Conservation (phyloP, 2,113 vertebrate genomes). For the Ammodramus savannarum region DNA sequence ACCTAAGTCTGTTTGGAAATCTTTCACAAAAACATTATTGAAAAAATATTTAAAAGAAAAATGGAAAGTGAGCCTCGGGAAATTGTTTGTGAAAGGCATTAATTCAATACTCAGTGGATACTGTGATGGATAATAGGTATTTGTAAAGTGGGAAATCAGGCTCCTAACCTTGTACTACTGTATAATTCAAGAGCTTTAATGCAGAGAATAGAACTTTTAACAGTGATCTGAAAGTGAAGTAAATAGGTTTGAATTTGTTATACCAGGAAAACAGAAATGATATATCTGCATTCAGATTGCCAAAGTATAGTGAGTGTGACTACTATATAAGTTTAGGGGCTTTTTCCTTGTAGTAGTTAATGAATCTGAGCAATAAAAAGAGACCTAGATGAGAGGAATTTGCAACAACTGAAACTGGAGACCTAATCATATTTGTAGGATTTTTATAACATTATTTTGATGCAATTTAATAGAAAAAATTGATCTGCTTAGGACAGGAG, state of each 20-base stretch:
- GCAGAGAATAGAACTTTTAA: not conserved
- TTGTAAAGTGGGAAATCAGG: not conserved
- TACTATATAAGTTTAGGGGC: not conserved
- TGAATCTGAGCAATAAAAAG: not conserved
- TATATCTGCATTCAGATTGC: not conserved
- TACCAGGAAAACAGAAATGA: not conserved
- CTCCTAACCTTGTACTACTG: not conserved
- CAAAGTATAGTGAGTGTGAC: not conserved
- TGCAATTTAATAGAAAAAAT: not conserved
- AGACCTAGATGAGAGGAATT: not conserved
- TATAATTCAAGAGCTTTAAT: not conserved
- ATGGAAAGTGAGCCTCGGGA: fast-evolving
- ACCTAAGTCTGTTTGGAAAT: not conserved
- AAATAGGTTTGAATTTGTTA: not conserved
- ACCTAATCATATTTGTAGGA: not conserved
- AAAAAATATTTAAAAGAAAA: not conserved
- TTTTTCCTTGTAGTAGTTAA: not conserved
- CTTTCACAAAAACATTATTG: not conserved
- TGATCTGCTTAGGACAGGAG: not conserved
- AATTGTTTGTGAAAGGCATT: not conserved
- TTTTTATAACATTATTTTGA: not conserved
- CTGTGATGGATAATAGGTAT: not conserved
- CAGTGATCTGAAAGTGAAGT: not conserved
- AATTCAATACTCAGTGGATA: not conserved
- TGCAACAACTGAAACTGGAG: not conserved